Conservation (phyloP, 2,888 invertebrate species). For the Agriopis marginaria region DNA sequence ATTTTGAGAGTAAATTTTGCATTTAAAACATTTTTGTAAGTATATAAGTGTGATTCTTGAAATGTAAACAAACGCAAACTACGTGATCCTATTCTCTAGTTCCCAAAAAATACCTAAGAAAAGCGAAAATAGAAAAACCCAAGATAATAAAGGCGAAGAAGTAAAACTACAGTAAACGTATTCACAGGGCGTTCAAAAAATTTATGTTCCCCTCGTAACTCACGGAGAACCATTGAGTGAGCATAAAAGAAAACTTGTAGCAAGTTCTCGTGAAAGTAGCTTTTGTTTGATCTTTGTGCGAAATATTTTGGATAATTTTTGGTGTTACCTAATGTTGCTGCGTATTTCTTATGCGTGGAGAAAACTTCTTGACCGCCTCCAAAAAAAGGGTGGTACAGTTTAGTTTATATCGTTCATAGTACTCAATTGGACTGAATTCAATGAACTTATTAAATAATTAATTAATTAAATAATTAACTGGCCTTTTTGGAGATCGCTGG, state of each 20-base stretch:
- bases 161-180: constrained; percentile 41
- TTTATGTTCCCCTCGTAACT: constrained; percentile 53
- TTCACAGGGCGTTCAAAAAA: constrained; percentile 53
- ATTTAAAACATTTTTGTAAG: too few species aligned
- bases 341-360: neutral
- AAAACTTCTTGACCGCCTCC: neutral
- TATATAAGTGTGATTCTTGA: too few species aligned
- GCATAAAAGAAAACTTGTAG: constrained; percentile 32
- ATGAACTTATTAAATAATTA: too few species aligned
- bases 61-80: too few species aligned
- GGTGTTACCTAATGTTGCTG: neutral
- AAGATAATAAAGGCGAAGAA: constrained; percentile 30
- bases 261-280: constrained; percentile 21
- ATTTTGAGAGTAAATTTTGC: too few species aligned
- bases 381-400: neutral
- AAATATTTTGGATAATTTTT: constrained; percentile 9
- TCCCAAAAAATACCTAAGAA: constrained; percentile 6
- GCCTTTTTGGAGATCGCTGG: too few species aligned
- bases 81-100: neutral
- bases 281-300: constrained; percentile 26
- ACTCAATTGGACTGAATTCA: too few species aligned
- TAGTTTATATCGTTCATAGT: neutral
- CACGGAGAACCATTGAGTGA: constrained; percentile 41
- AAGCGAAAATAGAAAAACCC: constrained; percentile 13
- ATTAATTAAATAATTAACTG: too few species aligned